phyloP scores from a whole-genome alignment of 2,113 vertebrate genomes.

The Setophaga kirtlandii region DNA sequence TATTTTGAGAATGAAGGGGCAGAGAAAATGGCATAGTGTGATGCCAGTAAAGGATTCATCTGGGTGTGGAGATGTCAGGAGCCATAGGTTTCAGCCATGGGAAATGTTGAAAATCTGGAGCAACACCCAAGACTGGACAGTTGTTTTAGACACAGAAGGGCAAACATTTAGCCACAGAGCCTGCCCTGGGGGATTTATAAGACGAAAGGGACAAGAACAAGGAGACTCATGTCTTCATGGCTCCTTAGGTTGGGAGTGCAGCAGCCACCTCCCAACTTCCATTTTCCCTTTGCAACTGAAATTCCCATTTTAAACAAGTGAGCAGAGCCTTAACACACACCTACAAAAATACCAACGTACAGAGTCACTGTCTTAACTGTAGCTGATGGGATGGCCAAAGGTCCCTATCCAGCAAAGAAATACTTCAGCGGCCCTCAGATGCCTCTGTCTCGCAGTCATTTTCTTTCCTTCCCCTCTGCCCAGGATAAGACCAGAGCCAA shows the following conservation, averaged over 20 bases:
- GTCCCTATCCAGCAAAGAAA: background rate
- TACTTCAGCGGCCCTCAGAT: background rate
- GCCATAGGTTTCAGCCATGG: background rate
- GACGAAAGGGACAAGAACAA: background rate
- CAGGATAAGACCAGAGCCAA: background rate
- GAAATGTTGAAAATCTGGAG: background rate
- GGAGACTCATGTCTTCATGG: accelerated
- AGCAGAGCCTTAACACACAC: background rate
- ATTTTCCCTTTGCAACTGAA: background rate
- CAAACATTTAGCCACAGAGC: accelerated
- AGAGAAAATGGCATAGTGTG: accelerated
- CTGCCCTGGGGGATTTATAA: background rate
- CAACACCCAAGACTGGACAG: background rate
- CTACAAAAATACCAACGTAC: background rate
- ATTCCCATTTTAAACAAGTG: background rate
- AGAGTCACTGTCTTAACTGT: background rate
- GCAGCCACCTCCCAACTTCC: background rate
- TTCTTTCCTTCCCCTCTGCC: background rate
- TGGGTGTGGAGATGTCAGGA: too few species aligned
- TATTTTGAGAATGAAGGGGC: background rate
- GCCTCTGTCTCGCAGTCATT: accelerated
- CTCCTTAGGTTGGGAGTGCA: accelerated
- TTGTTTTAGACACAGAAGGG: background rate
- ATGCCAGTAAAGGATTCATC: background rate
- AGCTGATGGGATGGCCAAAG: background rate